These are phyloP conservation scores for Pimephales promelas DNA, from an alignment of 2,113 vertebrate genomes.

Conservation along the genomic window DNA sequence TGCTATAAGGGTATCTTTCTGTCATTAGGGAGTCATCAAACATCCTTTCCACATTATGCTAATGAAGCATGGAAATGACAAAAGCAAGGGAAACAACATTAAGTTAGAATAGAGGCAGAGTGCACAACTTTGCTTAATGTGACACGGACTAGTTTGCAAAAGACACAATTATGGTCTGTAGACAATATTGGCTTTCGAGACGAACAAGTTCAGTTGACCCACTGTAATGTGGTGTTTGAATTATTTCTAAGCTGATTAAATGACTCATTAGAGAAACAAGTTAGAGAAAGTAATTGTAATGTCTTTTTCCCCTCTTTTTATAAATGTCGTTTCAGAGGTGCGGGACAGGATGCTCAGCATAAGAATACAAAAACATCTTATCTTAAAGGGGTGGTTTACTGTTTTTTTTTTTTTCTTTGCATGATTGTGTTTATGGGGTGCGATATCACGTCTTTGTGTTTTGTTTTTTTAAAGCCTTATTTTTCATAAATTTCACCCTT, in stretches of 20 bases:
- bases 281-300: not conserved
- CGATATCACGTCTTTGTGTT: too few species aligned
- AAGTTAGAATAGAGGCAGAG: conserved; percentile 47
- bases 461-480: too few species aligned
- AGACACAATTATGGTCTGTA: conserved; percentile 32
- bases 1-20: conserved; percentile 68
- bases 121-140: conserved; percentile 49
- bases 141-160: conserved; percentile 30
- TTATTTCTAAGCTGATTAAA: conserved; percentile 10
- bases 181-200: conserved; percentile 16
- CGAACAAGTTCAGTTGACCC: conserved; percentile 32
- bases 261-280: not conserved
- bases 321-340: not conserved
- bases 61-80: conserved; percentile 76
- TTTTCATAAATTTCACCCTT: too few species aligned
- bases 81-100: conserved; percentile 66
- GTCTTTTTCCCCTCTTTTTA: not conserved
- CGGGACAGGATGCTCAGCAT: not conserved
- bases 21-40: conserved; percentile 78
- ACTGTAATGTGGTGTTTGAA: conserved; percentile 2
- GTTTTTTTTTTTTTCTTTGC: too few species aligned
- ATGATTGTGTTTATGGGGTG: too few species aligned
- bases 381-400: too few species aligned
- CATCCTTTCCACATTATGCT: conserved; percentile 73
- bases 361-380: not conserved